A percentile compares a stretch with the other conserved stretches of the same genome.
phyloP scores from a whole-genome alignment of 1,140 invertebrate species.

The Apis cerana region DNA sequence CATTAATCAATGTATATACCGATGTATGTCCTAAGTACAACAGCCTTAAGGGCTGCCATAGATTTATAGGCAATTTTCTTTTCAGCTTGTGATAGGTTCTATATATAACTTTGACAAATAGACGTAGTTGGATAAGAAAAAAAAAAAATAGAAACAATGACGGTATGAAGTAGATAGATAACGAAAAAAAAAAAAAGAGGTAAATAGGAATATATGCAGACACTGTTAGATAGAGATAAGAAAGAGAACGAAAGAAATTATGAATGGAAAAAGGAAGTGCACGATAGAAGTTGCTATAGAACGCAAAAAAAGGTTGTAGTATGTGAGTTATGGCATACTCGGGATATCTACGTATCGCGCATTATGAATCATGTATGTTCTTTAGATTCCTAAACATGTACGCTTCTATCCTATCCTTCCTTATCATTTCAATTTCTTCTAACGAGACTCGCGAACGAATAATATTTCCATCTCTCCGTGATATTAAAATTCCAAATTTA shows the following conservation, averaged over 20 bases:
- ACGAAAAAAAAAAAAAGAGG: neutral
- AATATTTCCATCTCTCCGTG: no score
- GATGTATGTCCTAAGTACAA: neutral
- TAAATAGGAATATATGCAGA: neutral
- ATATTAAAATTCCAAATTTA: no score
- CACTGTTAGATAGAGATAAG: neutral
- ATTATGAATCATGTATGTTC: neutral
- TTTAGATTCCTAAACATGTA: neutral
- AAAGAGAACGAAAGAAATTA: conserved; percentile 1
- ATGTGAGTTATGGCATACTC: conserved; percentile 19
- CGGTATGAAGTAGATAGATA: neutral
- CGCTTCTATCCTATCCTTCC: neutral
- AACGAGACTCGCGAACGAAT: no score
- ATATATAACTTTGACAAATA: neutral
- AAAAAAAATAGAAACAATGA: neutral
- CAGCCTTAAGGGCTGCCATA: neutral
- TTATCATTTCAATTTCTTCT: neutral
- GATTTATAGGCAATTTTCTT: conserved; percentile 9
- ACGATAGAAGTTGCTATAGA: conserved; percentile 5
- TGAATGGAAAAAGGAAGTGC: neutral
- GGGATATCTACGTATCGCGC: neutral
- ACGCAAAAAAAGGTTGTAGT: neutral
- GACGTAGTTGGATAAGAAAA: neutral
- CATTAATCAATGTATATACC: conserved; percentile 5
- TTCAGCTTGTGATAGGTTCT: neutral